These are phyloP conservation scores for Sprattus sprattus DNA, from an alignment of 2,113 vertebrate species.

Conservation along the genomic window DNA sequence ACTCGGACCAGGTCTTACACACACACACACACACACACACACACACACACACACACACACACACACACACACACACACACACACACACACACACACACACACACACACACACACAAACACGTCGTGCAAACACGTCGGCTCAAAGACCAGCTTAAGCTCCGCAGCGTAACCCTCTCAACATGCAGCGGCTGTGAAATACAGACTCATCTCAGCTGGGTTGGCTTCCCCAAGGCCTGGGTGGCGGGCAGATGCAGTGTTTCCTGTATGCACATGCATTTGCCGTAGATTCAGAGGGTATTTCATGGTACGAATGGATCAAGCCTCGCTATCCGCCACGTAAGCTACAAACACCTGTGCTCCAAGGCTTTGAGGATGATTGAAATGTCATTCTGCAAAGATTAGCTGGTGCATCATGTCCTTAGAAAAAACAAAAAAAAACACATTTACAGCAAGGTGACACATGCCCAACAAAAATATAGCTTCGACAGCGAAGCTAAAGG, in stretches of 20 bases:
- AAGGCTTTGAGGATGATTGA: neutral
- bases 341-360: neutral
- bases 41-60: neutral
- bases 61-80: neutral
- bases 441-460: neutral
- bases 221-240: neutral
- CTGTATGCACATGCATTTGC: neutral
- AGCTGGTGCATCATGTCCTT: neutral
- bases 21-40: neutral
- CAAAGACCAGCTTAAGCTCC: conserved; percentile 7
- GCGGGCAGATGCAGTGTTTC: neutral
- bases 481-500: neutral
- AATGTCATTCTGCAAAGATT: neutral
- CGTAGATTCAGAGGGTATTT: neutral
- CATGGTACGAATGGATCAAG: neutral
- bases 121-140: neutral
- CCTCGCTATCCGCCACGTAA: neutral
- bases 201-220: neutral
- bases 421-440: neutral
- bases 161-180: neutral
- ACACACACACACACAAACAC: neutral
- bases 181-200: neutral
- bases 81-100: neutral
- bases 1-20: neutral
- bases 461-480: neutral